phyloP scores from a whole-genome alignment of 1,140 invertebrate species.

The Coptotermes formosanus region DNA sequence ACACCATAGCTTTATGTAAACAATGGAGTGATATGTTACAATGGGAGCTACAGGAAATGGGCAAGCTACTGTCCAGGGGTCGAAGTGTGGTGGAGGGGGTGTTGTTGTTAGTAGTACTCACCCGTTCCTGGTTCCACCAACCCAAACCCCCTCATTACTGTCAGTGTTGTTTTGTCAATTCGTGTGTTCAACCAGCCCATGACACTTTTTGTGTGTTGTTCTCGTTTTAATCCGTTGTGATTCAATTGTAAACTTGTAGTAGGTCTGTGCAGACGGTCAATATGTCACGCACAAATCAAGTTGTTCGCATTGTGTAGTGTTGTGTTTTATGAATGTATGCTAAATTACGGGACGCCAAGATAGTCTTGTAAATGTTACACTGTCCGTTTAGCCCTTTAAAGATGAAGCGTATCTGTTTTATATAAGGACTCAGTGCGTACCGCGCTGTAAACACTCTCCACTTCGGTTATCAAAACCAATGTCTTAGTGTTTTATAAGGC shows the following conservation, averaged over 20 bases:
- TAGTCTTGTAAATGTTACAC: neutral
- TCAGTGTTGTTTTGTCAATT: slow-evolving; percentile 6
- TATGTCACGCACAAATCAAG: neutral
- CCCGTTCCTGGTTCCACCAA: neutral
- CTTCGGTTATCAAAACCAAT: no score
- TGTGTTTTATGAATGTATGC: neutral
- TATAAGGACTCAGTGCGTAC: no score
- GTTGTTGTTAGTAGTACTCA: neutral
- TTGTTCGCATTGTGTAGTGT: neutral
- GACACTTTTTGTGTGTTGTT: neutral
- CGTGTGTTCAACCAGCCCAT: neutral
- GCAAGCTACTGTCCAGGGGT: neutral
- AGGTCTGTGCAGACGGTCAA: neutral
- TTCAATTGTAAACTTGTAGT: neutral
- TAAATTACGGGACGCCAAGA: neutral
- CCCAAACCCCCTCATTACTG: neutral
- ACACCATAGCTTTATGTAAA: neutral
- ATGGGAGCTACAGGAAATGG: slow-evolving; percentile 12
- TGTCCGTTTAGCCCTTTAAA: no score
- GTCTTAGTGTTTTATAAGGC: no score
- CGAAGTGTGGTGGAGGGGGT: neutral
- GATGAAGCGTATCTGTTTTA: no score
- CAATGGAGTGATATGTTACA: neutral
- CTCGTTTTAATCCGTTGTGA: neutral
- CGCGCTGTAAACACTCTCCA: no score